These are phyloP conservation scores for Tetramorium simillimum DNA, from an alignment of 1,140 invertebrate species.

Conservation along the genomic window DNA sequence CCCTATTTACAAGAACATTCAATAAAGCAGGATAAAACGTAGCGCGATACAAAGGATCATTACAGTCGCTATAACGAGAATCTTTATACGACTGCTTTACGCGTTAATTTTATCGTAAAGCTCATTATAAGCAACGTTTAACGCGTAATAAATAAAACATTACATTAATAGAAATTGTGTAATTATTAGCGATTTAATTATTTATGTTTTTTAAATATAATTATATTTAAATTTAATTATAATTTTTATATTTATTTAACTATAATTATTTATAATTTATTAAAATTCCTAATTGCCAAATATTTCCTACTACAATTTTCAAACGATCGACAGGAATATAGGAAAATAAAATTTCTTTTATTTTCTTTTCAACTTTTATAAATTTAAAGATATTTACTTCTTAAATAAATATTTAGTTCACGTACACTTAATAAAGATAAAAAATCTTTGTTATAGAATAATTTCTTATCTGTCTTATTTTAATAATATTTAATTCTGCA, in stretches of 20 bases:
- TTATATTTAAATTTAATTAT: no score
- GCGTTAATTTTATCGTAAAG: slow-evolving; percentile 4
- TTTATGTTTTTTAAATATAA: not conserved
- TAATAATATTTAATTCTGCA: slow-evolving; percentile 1
- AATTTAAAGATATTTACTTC: not conserved
- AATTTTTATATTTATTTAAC: not conserved
- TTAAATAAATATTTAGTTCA: not conserved
- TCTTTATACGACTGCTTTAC: slow-evolving; percentile 46
- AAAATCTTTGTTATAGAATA: not conserved
- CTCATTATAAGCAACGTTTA: slow-evolving; percentile 16
- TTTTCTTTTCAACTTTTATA: not conserved
- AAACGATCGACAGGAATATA: not conserved
- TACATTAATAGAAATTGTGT: not conserved
- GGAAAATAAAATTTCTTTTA: not conserved
- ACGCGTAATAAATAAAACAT: not conserved
- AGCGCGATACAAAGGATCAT: slow-evolving; percentile 36
- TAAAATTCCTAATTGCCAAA: not conserved
- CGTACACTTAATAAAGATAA: not conserved
- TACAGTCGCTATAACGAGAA: slow-evolving; percentile 49
- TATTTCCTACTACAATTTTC: not conserved
- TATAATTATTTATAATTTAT: not conserved
- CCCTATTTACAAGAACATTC: slow-evolving; percentile 66
- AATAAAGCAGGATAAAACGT: slow-evolving; percentile 60
- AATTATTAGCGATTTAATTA: not conserved
- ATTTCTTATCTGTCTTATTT: not conserved